phyloP scores from a whole-genome alignment of 2,113 vertebrate species.

The Azemiops feae region DNA sequence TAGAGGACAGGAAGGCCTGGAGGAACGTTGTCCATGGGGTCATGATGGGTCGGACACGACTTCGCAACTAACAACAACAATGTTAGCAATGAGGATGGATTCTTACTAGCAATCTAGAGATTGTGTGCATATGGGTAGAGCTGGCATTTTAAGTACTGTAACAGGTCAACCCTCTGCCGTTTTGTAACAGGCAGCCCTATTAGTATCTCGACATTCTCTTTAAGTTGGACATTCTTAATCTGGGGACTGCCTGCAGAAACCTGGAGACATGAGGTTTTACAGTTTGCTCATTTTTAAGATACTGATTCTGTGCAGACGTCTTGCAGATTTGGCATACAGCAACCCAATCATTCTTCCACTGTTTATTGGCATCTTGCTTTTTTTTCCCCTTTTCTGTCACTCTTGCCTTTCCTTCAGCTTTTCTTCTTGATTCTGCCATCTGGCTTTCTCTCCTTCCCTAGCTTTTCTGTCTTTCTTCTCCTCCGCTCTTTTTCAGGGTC shows the following conservation, averaged over 20 bases:
- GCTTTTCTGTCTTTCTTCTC: no score
- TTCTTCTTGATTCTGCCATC: background rate
- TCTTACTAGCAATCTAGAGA: background rate
- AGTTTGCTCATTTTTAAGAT: background rate
- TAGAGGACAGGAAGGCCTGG: no score
- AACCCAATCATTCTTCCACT: background rate
- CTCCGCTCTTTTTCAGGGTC: no score
- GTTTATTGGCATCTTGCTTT: background rate
- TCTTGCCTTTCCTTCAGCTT: background rate
- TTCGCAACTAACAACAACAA: no score
- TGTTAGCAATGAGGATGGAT: background rate
- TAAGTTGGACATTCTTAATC: background rate
- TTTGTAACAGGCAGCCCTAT: background rate
- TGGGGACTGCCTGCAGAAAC: background rate
- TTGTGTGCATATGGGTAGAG: background rate
- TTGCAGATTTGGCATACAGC: slow-evolving; percentile 89
- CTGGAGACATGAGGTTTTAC: background rate
- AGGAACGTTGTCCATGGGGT: no score
- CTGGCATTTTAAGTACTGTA: background rate
- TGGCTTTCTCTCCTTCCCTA: background rate
- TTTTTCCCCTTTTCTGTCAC: background rate
- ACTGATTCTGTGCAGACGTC: background rate
- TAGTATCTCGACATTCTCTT: background rate
- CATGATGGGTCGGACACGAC: no score
- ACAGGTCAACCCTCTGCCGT: no score